phyloP scores from a whole-genome alignment of 2,113 vertebrate genomes.

The Eclectus roratus region DNA sequence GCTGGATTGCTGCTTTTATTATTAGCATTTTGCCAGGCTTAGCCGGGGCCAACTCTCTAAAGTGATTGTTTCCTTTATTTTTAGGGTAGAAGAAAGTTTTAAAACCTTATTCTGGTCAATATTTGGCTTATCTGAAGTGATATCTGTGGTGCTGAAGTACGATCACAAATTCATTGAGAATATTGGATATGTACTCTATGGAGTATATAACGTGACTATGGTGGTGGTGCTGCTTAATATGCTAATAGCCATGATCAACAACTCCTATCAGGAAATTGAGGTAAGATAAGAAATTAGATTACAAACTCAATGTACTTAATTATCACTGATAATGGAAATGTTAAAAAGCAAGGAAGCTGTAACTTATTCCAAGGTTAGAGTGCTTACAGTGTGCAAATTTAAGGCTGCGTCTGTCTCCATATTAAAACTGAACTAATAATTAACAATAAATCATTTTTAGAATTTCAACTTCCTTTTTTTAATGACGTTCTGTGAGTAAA shows the following conservation, averaged over 20 bases:
- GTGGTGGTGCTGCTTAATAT: slow-evolving; percentile 98
- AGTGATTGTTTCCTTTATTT: slow-evolving; percentile 44
- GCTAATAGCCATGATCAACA: slow-evolving; percentile 99
- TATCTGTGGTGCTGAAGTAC: slow-evolving; percentile 97
- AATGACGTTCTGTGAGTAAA: background rate
- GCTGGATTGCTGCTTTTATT: background rate
- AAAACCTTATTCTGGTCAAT: slow-evolving; percentile 99
- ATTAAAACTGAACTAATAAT: background rate
- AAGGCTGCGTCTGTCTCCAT: background rate
- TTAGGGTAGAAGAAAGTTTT: slow-evolving; percentile 97
- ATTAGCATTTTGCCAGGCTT: background rate
- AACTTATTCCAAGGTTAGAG: background rate
- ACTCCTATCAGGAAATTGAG: slow-evolving; percentile 98
- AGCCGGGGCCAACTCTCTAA: background rate
- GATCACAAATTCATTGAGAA: slow-evolving; percentile 99
- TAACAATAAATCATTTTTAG: background rate
- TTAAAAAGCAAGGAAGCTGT: background rate
- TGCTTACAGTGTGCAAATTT: background rate
- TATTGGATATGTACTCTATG: slow-evolving; percentile 95
- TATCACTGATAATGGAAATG: background rate
- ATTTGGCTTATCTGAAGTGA: slow-evolving; percentile 95
- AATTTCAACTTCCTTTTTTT: background rate
- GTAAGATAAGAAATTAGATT: slow-evolving; percentile 68
- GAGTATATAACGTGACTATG: slow-evolving; percentile 97
- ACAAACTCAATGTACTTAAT: background rate